Evolutionary conservation across 2,888 invertebrate genomes (phyloP), one percentile per base, ranked within the genome.

Genomic region (Leistus spinibarbis): DNA sequence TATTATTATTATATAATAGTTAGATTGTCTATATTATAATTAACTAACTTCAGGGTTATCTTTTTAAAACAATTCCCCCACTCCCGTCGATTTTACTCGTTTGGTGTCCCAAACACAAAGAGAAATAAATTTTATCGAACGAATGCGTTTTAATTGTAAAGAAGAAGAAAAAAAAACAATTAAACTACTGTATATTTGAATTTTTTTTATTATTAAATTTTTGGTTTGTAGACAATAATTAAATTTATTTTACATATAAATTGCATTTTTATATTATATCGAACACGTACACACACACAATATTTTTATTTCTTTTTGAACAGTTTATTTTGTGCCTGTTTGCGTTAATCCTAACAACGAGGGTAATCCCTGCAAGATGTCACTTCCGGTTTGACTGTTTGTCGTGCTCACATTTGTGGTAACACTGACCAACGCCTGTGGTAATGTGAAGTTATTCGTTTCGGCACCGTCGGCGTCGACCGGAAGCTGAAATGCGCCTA

Each of bases 321-420:
- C 5, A 56, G 19, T 69, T 13, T n/a, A 19, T 13, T 13, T 20
- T 69, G 27, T n/a, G n/a, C n/a, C 10, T 53, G 7, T 53, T 24
- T 23, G 76, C 4, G 54, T 17, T 40, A 81, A 75, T 22, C 81
- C 81, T 27, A 82, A 76, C 40, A 82, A 65, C 24, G 80, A 77
- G 1, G 80, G 78, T 64, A 82, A 76, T 76, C 79, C 79, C 19
- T 80, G 79, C 66, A 85, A 77, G 67, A 85, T 78, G 20, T 80
- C 73, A 7, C 79, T 77, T 23, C 81, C 81, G 64, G 80, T 80
- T 20, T 81, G 77, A 24, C 79, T 79, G 77, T 83, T 79, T 10
- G 76, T 78, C 0, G 83, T 84, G 69, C 82, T 83, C 40, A 84
- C 78, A 72, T 85, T 84, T 63, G 82, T 82, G 19, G 81, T 82